Percentiles rank a stretch among this genome's conserved stretches.
phyloP scores from a whole-genome alignment of 2,113 vertebrate species.

The Xyrauchen texanus region DNA sequence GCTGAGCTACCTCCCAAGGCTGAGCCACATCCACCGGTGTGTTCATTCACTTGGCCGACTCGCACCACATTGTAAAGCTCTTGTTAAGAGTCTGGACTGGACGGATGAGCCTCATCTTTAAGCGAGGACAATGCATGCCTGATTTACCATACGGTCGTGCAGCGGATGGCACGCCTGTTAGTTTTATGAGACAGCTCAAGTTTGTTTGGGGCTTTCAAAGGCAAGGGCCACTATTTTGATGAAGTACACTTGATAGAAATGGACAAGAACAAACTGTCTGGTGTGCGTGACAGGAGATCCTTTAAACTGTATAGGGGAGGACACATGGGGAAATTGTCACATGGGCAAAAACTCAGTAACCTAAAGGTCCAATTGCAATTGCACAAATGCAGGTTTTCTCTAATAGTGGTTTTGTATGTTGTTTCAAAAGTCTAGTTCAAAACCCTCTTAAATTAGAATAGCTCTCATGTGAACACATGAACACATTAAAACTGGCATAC shows the following conservation, averaged over 20 bases:
- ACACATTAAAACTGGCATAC: no score
- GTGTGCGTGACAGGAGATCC: conserved; percentile 1
- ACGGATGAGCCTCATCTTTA: conserved; percentile 49
- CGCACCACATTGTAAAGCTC: conserved; percentile 65
- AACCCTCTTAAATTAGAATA: no score
- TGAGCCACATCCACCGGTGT: conserved; percentile 66
- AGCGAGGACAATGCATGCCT: conserved; percentile 54
- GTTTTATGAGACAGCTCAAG: conserved; percentile 64
- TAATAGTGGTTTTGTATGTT: background rate
- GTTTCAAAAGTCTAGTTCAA: no score
- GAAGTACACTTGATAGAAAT: conserved; percentile 28
- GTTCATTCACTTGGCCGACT: conserved; percentile 66
- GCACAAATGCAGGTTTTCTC: background rate
- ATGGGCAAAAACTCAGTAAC: background rate
- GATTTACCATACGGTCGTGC: conserved; percentile 61
- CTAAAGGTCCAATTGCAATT: background rate
- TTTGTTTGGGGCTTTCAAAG: conserved; percentile 44
- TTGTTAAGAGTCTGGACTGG: conserved; percentile 61
- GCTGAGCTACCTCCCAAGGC: conserved; percentile 65
- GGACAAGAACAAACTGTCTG: conserved; percentile 17
- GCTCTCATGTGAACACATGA: no score
- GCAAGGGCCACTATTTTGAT: conserved; percentile 22
- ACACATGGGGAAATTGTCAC: background rate
- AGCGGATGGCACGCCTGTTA: conserved; percentile 55
- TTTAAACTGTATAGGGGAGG: background rate